phyloP scores from a whole-genome alignment of 2,797 vertebrate genomes.

The Notamacropus eugenii region DNA sequence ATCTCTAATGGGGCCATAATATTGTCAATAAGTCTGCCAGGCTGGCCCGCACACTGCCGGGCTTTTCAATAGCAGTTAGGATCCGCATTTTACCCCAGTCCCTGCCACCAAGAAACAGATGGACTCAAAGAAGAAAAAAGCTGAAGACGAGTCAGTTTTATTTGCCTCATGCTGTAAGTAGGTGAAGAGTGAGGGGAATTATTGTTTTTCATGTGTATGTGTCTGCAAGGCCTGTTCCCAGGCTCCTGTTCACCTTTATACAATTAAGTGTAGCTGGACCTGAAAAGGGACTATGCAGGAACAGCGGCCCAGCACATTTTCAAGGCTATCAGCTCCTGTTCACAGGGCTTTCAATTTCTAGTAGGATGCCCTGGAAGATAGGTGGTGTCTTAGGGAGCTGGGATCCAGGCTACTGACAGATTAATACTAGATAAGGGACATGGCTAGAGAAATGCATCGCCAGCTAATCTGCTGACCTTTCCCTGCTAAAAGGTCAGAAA shows the following conservation, averaged over 20 bases:
- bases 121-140: not conserved
- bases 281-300: not conserved
- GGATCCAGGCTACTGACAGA: slow-evolving; percentile 17
- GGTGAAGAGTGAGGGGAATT: not conserved
- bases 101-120: not conserved
- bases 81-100: not conserved
- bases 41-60: rapidly evolving
- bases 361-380: not conserved
- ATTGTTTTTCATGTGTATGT: not conserved
- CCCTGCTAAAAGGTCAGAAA: slow-evolving; percentile 51
- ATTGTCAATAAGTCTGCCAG: rapidly evolving
- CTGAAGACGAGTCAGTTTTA: not conserved
- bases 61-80: not conserved
- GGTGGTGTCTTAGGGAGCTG: not conserved
- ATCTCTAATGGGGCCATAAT: not conserved
- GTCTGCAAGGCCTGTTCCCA: not conserved
- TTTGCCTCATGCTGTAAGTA: not conserved
- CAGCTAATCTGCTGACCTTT: slow-evolving; percentile 57
- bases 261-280: not conserved
- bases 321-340: rapidly evolving
- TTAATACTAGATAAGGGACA: slow-evolving; percentile 34
- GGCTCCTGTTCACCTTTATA: not conserved
- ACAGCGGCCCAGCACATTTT: not conserved
- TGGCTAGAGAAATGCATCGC: slow-evolving; percentile 32
- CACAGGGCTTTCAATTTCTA: not conserved